Conservation (phyloP, 2,888 invertebrate species). For the Drosophila conformis region DNA sequence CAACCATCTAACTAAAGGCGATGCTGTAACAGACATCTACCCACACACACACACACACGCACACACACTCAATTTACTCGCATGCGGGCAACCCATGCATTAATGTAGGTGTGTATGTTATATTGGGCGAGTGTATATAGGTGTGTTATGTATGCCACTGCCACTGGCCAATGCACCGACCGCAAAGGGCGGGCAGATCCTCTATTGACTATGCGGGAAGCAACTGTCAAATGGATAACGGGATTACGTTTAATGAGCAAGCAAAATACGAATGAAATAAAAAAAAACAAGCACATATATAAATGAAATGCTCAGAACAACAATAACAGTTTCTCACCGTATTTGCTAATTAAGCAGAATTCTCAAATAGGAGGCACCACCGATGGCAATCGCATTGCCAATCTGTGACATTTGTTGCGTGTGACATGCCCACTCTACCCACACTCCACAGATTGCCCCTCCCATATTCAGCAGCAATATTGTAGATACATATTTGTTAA, state of each 20-base stretch:
- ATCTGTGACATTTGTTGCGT: constrained; percentile 52
- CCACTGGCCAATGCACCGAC: constrained; percentile 13
- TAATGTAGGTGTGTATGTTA: background rate
- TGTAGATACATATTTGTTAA: constrained; percentile 14
- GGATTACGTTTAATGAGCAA: constrained; percentile 53
- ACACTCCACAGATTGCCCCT: background rate
- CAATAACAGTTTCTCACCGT: background rate
- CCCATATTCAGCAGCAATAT: background rate
- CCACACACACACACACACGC: background rate
- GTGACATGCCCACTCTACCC: constrained; percentile 11
- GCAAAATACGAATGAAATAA: constrained; percentile 3
- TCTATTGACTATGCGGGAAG: constrained; percentile 36
- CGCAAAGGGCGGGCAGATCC: background rate
- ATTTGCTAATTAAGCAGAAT: constrained; percentile 9
- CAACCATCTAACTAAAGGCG: constrained; percentile 13
- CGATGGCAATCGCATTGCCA: constrained; percentile 29
- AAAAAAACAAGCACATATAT: constrained; percentile 1
- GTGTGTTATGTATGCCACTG: constrained; percentile 7
- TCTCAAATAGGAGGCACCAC: constrained; percentile 12
- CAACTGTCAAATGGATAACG: constrained; percentile 45
- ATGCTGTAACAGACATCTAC: constrained; percentile 10
- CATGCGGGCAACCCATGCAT: constrained; percentile 37
- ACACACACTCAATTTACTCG: background rate
- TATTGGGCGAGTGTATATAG: constrained; percentile 6
- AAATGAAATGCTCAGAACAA: constrained; percentile 3